Evolutionary conservation across 2,888 invertebrate species (phyloP).

Genomic region (Drosophila neoperkinsi): DNA sequence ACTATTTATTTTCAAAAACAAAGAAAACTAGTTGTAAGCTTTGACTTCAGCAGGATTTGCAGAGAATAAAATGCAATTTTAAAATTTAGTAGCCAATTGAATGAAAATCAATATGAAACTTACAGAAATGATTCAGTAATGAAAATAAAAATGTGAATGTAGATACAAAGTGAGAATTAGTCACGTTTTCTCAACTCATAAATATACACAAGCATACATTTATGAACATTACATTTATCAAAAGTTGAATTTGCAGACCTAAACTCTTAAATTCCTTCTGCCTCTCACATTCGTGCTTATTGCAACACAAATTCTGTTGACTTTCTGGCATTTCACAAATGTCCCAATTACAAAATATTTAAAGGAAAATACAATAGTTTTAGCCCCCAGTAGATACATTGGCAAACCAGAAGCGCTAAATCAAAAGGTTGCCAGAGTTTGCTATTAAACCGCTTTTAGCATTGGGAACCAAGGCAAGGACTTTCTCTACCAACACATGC

Average conservation of each 20-base stretch:
- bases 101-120: too few relatives aligned
- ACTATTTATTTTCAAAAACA: not conserved
- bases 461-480: conserved; percentile 54
- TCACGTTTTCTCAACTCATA: not conserved
- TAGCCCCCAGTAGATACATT: conserved; percentile 4
- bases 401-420: conserved; percentile 45
- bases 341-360: conserved; percentile 52
- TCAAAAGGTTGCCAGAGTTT: conserved; percentile 55
- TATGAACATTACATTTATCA: not conserved
- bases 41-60: not conserved
- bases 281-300: not conserved
- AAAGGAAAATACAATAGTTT: conserved; percentile 7
- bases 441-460: conserved; percentile 65
- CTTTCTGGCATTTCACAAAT: conserved; percentile 38
- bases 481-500: conserved; percentile 17
- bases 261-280: not conserved
- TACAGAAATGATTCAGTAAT: too few relatives aligned
- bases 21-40: not conserved
- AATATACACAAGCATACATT: not conserved
- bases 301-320: conserved; percentile 7
- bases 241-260: not conserved
- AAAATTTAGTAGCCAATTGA: too few relatives aligned
- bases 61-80: not conserved
- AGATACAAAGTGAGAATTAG: not conserved
- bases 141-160: not conserved